phyloP scores from a whole-genome alignment of 64 coral and sea anemone genomes.

The Trachythela sp. region DNA sequence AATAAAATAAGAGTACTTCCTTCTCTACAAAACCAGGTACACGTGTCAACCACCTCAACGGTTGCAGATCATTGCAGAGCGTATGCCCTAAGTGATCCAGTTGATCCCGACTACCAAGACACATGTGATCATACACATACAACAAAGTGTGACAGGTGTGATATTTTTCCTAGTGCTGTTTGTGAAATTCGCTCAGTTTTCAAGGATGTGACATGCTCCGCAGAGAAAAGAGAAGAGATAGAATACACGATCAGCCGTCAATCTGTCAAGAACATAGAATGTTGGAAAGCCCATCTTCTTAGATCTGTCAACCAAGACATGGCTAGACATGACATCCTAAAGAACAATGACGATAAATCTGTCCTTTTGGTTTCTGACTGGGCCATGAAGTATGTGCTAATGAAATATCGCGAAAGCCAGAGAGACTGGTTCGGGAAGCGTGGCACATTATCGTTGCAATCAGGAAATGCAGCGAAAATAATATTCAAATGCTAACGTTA shows the following conservation, averaged over 20 bases:
- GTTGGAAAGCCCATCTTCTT: not conserved
- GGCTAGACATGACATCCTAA: not conserved
- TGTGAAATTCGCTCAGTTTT: not conserved
- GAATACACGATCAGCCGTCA: not conserved
- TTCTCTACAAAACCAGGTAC: too few species aligned
- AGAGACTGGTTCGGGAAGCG: not conserved
- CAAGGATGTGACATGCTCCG: not conserved
- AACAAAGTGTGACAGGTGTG: not conserved
- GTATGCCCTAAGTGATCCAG: not conserved
- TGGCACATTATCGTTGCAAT: not conserved
- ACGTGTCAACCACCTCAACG: not conserved
- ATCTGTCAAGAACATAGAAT: not conserved
- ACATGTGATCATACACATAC: not conserved
- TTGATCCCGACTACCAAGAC: not conserved
- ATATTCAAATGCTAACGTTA: not conserved
- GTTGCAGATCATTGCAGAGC: not conserved
- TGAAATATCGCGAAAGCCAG: not conserved
- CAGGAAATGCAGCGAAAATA: not conserved
- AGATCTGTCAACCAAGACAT: not conserved
- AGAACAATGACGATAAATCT: not conserved
- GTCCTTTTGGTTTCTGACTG: not conserved
- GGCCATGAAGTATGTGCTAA: not conserved
- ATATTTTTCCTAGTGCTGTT: not conserved
- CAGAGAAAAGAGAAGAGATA: not conserved
- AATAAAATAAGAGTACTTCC: too few species aligned